Conservation (phyloP, 92 coral and sea anemone species). For the Diadumene lineata region DNA sequence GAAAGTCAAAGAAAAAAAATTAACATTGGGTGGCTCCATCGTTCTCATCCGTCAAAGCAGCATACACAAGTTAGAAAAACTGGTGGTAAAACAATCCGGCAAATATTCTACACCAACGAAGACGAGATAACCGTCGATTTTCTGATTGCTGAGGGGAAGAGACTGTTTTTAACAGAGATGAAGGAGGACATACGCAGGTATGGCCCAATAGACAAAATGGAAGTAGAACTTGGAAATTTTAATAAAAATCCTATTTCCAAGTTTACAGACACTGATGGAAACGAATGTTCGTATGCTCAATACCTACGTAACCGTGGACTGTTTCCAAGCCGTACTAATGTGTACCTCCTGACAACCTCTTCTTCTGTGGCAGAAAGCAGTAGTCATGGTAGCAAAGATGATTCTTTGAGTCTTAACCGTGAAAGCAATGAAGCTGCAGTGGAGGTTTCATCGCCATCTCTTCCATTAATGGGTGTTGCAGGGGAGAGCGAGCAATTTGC, state of each 20-base stretch:
- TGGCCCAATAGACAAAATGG: conserved; percentile 18
- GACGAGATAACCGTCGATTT: conserved; percentile 22
- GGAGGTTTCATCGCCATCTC: not conserved
- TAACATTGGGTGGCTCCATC: too few relatives aligned
- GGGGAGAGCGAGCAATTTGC: not conserved
- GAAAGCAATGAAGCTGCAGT: not conserved
- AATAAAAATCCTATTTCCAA: not conserved
- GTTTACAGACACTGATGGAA: conserved; percentile 33
- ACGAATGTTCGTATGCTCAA: conserved; percentile 25
- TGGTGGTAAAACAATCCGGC: conserved; percentile 25
- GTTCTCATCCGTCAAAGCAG: too few relatives aligned
- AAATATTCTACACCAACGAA: conserved; percentile 20
- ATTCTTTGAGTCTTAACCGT: not conserved
- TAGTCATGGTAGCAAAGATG: not conserved
- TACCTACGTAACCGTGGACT: conserved; percentile 34
- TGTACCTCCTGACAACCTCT: conserved; percentile 30
- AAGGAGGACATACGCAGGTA: not conserved
- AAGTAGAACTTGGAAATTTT: conserved; percentile 25
- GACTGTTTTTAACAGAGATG: conserved; percentile 8
- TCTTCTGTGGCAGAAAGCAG: too few relatives aligned
- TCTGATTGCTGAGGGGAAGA: conserved; percentile 10
- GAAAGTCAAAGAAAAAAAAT: too few relatives aligned
- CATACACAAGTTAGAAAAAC: conserved; percentile 25
- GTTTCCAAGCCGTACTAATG: conserved; percentile 17
- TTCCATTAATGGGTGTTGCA: not conserved